phyloP scores from a whole-genome alignment of 2,113 vertebrate genomes.

The Sitta europaea region DNA sequence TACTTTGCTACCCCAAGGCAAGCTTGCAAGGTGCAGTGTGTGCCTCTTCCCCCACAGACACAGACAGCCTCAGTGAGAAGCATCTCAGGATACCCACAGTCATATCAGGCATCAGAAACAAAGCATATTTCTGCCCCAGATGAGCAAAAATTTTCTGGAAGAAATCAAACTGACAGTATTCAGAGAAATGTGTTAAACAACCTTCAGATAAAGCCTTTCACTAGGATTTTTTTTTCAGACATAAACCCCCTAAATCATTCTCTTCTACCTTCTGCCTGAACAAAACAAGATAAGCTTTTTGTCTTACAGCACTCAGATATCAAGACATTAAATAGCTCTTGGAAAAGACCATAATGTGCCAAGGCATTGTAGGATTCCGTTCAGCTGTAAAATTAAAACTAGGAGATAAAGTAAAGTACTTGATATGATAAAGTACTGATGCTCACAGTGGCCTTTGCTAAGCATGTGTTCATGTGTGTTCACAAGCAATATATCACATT shows the following conservation, averaged over 20 bases:
- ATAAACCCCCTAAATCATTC: not conserved
- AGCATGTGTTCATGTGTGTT: not conserved
- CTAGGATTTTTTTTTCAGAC: not conserved
- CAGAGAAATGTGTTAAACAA: not conserved
- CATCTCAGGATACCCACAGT: not conserved
- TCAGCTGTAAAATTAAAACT: slow-evolving; percentile 31
- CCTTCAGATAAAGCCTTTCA: not conserved
- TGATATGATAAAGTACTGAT: not conserved
- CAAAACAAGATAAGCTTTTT: slow-evolving; percentile 26
- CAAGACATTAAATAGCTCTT: not conserved
- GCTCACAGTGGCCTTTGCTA: not conserved
- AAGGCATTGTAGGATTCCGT: not conserved
- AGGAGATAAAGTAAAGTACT: not conserved
- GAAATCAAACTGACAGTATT: not conserved
- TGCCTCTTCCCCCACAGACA: not conserved
- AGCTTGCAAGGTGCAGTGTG: fast-evolving
- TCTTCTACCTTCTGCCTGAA: slow-evolving; percentile 15
- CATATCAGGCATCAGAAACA: not conserved
- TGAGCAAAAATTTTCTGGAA: not conserved
- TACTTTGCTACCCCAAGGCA: not conserved
- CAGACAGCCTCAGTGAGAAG: not conserved
- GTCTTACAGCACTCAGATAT: not conserved
- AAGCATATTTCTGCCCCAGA: not conserved
- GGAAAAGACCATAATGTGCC: not conserved
- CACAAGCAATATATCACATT: not conserved